Evolutionary conservation across 2,113 vertebrate species (phyloP), one percentile per base, ranked within the genome.

Genomic region (Amazona guildingii): DNA sequence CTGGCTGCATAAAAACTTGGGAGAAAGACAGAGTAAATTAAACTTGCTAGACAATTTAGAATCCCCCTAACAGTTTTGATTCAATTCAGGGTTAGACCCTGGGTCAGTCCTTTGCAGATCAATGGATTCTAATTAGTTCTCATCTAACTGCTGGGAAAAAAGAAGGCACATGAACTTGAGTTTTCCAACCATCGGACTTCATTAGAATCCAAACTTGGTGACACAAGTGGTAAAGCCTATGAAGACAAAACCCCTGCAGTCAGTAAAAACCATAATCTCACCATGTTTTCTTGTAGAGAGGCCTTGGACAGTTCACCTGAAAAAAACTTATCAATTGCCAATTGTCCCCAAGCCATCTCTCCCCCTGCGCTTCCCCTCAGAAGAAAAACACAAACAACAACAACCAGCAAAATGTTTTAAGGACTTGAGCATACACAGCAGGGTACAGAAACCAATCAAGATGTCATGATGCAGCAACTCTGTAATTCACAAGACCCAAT

Each of bases 91-190:
- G 83, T 86, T 93, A 94, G 83, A 94, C 77, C 33, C 70, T 24
- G 74, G 74, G 86, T 92, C 92, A 96, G 77, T 82, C 68, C 74
- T 73, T 88, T 68, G 63, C 57, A 92, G 93, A 97, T 95, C 94
- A 92, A 96, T 90, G 74, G 59, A 61, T 37, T 13, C 74, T 92
- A 95, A 97, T 96, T 93, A 96, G 86, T 29, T 95, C 70, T 94
- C 83, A 79, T 79, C 70, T 82, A 97, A 88, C 83, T 70, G 11
- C 78, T 61, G 46, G 70, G 23, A 59, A 84, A 90, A 92, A 79
- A 64, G 61, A 86, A 81, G 17, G 10, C 54, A 61, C 5, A 11
- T 18, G 83, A 73, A 85, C 78, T 39, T 37, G 24, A 83, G 73
- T 57, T 92, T 93, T 69, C 61, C 57, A 73, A 88, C 62, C n/a